Conservation (phyloP, 2,113 vertebrate genomes). For the Salminus brasiliensis region DNA sequence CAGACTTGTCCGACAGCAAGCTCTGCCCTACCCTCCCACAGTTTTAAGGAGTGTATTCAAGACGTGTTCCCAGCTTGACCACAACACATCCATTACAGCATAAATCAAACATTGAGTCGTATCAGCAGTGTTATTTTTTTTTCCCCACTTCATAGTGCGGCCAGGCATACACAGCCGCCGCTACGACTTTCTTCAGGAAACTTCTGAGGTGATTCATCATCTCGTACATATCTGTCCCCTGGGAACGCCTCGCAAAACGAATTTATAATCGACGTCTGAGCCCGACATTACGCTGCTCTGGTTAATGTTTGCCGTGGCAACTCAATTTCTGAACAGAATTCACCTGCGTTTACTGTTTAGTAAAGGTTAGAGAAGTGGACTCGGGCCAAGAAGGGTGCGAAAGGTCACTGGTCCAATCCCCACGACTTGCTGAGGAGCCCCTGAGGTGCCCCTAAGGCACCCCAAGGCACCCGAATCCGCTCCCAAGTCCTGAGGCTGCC, state of each 20-base stretch:
- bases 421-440: too few relatives aligned
- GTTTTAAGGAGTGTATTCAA: conserved; percentile 11
- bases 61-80: conserved; percentile 9
- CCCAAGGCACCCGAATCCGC: too few relatives aligned
- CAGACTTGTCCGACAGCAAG: neutral
- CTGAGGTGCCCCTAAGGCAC: too few relatives aligned
- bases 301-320: neutral
- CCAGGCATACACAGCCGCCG: conserved; percentile 8
- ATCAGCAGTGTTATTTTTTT: too few relatives aligned
- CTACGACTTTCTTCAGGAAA: conserved; percentile 39
- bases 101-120: conserved; percentile 37
- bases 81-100: conserved; percentile 19
- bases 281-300: neutral
- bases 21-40: neutral
- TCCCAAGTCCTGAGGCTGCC: too few relatives aligned
- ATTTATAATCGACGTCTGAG: conserved; percentile 28
- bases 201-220: conserved; percentile 29
- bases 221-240: conserved; percentile 32
- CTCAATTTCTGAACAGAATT: conserved; percentile 5
- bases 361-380: too few relatives aligned
- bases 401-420: too few relatives aligned
- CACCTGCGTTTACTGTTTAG: too few relatives aligned
- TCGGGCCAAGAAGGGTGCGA: too few relatives aligned
- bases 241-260: conserved; percentile 19
- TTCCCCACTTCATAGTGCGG: conserved; percentile 6